These are phyloP conservation scores for Thaleichthys pacificus DNA, from an alignment of 2,797 vertebrate genomes.

Conservation along the genomic window DNA sequence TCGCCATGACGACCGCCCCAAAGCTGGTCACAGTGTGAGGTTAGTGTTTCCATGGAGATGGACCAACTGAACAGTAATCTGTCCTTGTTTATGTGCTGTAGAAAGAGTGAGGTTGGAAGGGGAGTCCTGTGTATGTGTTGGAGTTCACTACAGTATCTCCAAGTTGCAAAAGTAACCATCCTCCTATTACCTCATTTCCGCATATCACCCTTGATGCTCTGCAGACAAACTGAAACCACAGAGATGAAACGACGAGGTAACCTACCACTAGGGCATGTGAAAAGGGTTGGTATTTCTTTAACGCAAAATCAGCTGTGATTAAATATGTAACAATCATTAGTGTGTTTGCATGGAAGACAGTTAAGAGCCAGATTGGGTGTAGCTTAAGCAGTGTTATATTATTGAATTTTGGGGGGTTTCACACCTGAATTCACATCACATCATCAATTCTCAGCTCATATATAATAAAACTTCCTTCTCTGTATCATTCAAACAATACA, in stretches of 20 bases:
- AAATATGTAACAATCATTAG: background rate
- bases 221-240: conserved; percentile 44
- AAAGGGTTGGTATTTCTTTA: background rate
- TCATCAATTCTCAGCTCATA: background rate
- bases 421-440: background rate
- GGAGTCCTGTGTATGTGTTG: conserved; percentile 26
- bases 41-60: conserved; percentile 75
- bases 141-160: conserved; percentile 23
- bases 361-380: background rate
- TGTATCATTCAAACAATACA: conserved; percentile 60
- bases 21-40: conserved; percentile 69
- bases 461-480: background rate
- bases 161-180: conserved; percentile 1
- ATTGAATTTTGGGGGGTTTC: background rate
- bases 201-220: conserved; percentile 32
- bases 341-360: background rate
- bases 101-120: conserved; percentile 38
- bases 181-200: background rate
- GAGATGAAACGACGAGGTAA: conserved; percentile 32
- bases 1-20: conserved; percentile 76
- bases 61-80: conserved; percentile 71
- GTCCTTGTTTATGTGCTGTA: conserved; percentile 64
- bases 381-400: background rate
- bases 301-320: background rate
- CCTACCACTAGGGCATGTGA: conserved; percentile 45